Conservation (phyloP, 2,113 vertebrate genomes). For the Falco punctatus region DNA sequence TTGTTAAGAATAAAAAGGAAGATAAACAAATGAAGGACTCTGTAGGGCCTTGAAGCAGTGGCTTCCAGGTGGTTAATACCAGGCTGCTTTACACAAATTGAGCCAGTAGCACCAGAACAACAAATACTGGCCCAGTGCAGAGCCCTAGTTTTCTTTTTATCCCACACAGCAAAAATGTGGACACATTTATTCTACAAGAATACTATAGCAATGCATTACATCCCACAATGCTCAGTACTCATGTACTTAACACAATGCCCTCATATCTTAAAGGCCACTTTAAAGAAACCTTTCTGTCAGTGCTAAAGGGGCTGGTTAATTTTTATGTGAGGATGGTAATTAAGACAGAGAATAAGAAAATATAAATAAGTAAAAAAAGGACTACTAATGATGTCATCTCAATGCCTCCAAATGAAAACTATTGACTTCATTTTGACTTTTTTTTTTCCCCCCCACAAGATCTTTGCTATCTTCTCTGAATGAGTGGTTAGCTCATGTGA, state of each 20-base stretch:
- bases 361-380: not conserved
- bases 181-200: not conserved
- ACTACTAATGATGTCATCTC: not conserved
- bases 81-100: rapidly evolving
- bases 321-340: not conserved
- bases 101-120: not conserved
- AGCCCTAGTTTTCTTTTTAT: not conserved
- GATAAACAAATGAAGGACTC: not conserved
- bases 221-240: not conserved
- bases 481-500: not conserved
- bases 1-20: not conserved
- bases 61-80: not conserved
- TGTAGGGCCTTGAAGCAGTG: not conserved
- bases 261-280: not conserved
- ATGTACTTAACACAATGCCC: not conserved
- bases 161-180: not conserved
- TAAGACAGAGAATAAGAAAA: not conserved
- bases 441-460: not conserved
- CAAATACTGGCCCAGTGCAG: not conserved
- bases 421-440: not conserved
- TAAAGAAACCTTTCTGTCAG: not conserved
- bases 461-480: not conserved
- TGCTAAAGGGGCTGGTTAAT: not conserved
- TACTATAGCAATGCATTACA: rapidly evolving
- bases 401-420: not conserved